Base-by-base conservation (phyloP, 2,888 invertebrate species). In the Zaprionus lineosus region DNA sequence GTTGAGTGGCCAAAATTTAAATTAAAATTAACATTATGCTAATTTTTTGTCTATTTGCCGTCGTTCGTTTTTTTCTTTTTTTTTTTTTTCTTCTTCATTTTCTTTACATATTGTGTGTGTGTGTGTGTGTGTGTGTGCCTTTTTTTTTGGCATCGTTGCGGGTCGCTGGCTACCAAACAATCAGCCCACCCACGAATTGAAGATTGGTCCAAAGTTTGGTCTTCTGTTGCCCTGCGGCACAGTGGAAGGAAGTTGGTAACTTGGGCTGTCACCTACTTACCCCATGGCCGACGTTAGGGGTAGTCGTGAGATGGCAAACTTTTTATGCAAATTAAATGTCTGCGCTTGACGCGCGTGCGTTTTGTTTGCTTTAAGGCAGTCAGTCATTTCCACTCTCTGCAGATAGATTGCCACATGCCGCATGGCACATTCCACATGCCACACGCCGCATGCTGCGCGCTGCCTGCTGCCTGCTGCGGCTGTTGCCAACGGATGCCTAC, bases 1-100 rank as follows among this genome's bases (percentile, higher is more conserved):
- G 79, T 63, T 53, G 83, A 70, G 81, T 75, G 86, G 84, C 84
- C 61, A 84, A 79, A 83, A 76, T 85, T 85, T 65, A 79, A 79
- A 78, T 78, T 85, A 85, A 78, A 78, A 78, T 85, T 75, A 78
- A 85, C 84, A 79, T 78, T 78, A 78, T 85, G 78, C 78, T 85
- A 78, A 78, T 78, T 75, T 24, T 24, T 75, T 44, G 64, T 59
- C 66, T 72, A 68, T 70, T 62, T 67, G 50, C 66, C 39, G 44
- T 31, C 29, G 44, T 26, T 47, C 37, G 28, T 14, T 9, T 36
- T 55, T 34, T 14, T 26, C 18, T 33, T 26, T n/a, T n/a, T n/a
- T n/a, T n/a, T n/a, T n/a, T n/a, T n/a, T n/a, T n/a, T n/a, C n/a
- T n/a, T n/a, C n/a, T n/a, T n/a, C n/a, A n/a, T n/a, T n/a, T n/a